Evolutionary conservation across 2,113 vertebrate genomes (phyloP).

Genomic region (Glaucidium brasilianum): DNA sequence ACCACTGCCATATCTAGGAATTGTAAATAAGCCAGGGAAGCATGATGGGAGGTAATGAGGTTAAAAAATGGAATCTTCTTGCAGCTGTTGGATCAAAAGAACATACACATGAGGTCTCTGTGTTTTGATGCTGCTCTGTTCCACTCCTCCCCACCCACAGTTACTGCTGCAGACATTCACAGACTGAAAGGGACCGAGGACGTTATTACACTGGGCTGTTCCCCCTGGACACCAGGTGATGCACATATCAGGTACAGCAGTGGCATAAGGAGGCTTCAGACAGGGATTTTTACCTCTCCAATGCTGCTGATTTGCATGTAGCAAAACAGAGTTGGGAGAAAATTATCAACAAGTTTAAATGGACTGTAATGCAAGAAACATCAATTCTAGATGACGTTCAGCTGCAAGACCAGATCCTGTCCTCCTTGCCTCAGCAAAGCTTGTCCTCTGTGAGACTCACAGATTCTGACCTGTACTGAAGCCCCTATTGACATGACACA

Average conservation of each 20-base stretch:
- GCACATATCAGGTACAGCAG: fast-evolving
- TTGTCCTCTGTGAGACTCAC: background rate
- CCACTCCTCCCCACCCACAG: background rate
- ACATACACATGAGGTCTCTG: background rate
- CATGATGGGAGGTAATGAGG: background rate
- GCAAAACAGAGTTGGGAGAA: background rate
- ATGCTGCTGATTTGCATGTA: background rate
- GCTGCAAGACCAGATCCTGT: background rate
- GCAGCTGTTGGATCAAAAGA: background rate
- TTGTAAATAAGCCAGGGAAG: background rate
- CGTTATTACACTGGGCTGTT: background rate
- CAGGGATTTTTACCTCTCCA: background rate
- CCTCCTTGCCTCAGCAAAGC: background rate
- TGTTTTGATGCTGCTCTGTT: background rate
- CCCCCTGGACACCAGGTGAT: background rate
- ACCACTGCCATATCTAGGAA: background rate
- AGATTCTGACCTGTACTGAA: background rate
- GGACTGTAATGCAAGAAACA: background rate
- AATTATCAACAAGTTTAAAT: background rate
- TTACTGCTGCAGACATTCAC: fast-evolving
- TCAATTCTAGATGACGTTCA: background rate
- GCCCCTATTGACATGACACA: background rate
- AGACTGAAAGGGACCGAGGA: background rate
- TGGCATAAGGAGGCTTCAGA: background rate
- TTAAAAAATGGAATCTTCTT: background rate